Conservation (phyloP, 2,888 invertebrate genomes). For the Drosophila nr. perissopoda region DNA sequence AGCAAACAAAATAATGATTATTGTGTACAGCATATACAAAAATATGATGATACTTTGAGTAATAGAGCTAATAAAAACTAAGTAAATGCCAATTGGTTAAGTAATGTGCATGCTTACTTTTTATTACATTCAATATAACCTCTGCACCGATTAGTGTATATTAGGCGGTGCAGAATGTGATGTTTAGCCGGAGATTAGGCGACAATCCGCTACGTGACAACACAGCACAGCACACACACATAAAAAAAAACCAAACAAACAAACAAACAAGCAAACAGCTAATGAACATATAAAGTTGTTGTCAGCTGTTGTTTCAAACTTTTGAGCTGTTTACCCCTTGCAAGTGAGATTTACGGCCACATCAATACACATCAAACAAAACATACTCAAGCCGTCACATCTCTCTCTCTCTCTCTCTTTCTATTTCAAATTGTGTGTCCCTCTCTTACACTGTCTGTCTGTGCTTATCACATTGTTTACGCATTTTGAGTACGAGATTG, state of each 20-base stretch:
- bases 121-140: conserved; percentile 13
- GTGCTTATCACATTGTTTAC: conserved; percentile 80
- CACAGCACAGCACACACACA: conserved; percentile 21
- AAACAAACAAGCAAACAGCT: conserved; percentile 16
- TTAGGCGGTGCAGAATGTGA: conserved; percentile 51
- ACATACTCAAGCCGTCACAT: conserved; percentile 5
- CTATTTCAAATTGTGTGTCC: not conserved
- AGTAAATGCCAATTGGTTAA: not conserved
- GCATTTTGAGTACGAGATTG: conserved; percentile 82
- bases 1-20: not conserved
- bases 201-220: conserved; percentile 58
- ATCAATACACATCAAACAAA: conserved; percentile 73
- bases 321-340: conserved; percentile 55
- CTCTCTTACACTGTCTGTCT: conserved; percentile 11
- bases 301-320: conserved; percentile 37
- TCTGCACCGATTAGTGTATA: conserved; percentile 30
- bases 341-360: conserved; percentile 69
- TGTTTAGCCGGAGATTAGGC: conserved; percentile 69
- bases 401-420: not conserved
- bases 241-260: not conserved
- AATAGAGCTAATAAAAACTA: not conserved
- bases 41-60: not conserved
- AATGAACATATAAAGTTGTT: conserved; percentile 37
- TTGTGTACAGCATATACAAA: not conserved
- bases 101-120: not conserved